Conservation (phyloP, 2,113 vertebrate species). For the Myotis yumanensis region DNA sequence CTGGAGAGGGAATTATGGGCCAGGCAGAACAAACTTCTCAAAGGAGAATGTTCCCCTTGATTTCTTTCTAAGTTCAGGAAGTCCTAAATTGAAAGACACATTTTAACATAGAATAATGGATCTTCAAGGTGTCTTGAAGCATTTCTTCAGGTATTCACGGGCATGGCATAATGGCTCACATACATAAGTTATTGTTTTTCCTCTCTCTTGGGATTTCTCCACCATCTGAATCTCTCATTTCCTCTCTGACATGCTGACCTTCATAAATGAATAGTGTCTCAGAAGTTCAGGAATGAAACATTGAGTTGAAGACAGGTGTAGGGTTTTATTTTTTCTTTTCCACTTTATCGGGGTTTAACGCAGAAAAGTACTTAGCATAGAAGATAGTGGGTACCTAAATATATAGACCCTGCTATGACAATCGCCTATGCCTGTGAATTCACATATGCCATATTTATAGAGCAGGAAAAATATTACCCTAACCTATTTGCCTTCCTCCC, state of each 20-base stretch:
- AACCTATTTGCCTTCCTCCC: neutral
- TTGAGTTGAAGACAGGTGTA: neutral
- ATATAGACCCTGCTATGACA: neutral
- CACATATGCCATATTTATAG: neutral
- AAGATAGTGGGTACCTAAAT: neutral
- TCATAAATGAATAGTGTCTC: neutral
- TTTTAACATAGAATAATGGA: neutral
- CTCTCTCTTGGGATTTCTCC: neutral
- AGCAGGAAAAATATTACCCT: neutral
- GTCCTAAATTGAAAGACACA: neutral
- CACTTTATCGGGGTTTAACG: neutral
- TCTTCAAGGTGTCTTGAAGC: neutral
- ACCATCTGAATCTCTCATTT: neutral
- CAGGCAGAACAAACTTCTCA: neutral
- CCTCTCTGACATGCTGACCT: neutral
- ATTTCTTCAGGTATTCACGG: neutral
- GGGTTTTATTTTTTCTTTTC: neutral
- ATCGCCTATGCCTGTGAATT: neutral
- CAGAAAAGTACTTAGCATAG: no score
- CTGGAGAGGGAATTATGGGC: neutral
- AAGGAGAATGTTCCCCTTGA: neutral
- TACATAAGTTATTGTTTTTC: neutral
- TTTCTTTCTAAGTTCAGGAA: neutral
- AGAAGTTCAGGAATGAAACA: neutral
- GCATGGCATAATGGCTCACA: neutral